phyloP scores from a whole-genome alignment of 2,113 vertebrate species.

The Catagonus wagneri region DNA sequence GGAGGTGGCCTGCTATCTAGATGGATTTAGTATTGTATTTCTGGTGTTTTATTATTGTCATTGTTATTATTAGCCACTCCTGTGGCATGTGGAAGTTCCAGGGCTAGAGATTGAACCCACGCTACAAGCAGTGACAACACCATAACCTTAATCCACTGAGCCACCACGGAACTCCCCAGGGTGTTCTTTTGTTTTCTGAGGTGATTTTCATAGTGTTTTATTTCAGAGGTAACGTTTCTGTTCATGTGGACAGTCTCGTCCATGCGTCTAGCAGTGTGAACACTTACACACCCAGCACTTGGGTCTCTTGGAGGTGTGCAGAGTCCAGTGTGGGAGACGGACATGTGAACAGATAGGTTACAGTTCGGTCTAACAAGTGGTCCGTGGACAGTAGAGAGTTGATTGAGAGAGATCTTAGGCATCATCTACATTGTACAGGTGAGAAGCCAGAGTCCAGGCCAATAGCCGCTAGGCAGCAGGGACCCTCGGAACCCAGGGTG shows the following conservation, averaged over 20 bases:
- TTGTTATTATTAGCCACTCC: too few relatives aligned
- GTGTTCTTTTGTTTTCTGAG: background rate
- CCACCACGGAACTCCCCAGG: too few relatives aligned
- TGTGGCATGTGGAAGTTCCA: too few relatives aligned
- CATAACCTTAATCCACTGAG: too few relatives aligned
- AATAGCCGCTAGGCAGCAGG: accelerated
- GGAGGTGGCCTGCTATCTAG: background rate
- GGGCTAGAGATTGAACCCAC: too few relatives aligned
- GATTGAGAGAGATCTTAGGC: background rate
- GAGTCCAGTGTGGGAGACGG: background rate
- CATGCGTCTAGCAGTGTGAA: accelerated
- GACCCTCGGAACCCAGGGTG: background rate
- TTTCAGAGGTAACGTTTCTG: background rate
- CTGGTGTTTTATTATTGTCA: too few relatives aligned
- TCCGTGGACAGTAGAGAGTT: background rate
- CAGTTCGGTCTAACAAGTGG: background rate
- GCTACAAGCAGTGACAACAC: too few relatives aligned
- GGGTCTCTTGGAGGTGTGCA: background rate
- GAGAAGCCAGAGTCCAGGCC: background rate
- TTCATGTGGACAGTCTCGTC: accelerated
- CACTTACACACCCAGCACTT: accelerated
- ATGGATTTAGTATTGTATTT: background rate
- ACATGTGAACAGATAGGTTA: accelerated
- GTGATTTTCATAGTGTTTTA: too few relatives aligned
- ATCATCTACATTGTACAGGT: accelerated